Base-by-base conservation (phyloP, 35 echinoderm and acorn worm species). In the Patiria miniata region DNA sequence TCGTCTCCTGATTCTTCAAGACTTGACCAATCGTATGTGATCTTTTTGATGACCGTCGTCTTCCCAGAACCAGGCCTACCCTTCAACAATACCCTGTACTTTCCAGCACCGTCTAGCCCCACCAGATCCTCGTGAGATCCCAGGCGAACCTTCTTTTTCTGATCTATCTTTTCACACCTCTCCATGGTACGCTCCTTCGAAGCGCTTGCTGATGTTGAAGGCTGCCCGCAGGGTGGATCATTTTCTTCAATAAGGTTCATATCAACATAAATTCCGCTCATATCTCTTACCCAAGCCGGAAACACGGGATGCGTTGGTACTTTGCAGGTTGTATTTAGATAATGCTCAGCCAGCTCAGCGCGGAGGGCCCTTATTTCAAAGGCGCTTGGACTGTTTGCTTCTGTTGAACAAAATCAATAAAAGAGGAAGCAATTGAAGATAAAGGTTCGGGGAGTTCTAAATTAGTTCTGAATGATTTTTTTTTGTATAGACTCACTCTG, bases 11-110 rank as follows among this genome's bases (percentile, higher is more conserved):
- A 47, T 4, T 47, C 42, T 47, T 47, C 42, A 6, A 47, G 42
- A 47, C 42, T 47, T 47, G 42, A 32, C 65, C 65, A 73, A 34
- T 73, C 65, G 26, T 73, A 34, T 10, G 65, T 73, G 14, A 73
- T 30, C 26, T 73, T 73, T 30, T 73, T 73, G 12, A 73, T 26
- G 29, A 73, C 7, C 1, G 65, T 73, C 34, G 65, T 26, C 34
- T 73, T 73, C 26, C 65, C 65, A 32, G 65, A 73, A 32, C 65
- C 65, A 34, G 65, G 23, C 34, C 29, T 73, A 73, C 65, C 65
- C 34, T 26, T 73, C 65, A 73, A 23, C 1, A 73, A 34, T 14
- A 73, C 65, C 34, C 65, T 73, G 65, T 73, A 73, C 65, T 34
- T 73, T 10, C 65, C 65, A 22, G 26, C 19, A 34, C 65, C 30